Conservation (phyloP, 2,888 invertebrate species). For the Laspeyria flexula region DNA sequence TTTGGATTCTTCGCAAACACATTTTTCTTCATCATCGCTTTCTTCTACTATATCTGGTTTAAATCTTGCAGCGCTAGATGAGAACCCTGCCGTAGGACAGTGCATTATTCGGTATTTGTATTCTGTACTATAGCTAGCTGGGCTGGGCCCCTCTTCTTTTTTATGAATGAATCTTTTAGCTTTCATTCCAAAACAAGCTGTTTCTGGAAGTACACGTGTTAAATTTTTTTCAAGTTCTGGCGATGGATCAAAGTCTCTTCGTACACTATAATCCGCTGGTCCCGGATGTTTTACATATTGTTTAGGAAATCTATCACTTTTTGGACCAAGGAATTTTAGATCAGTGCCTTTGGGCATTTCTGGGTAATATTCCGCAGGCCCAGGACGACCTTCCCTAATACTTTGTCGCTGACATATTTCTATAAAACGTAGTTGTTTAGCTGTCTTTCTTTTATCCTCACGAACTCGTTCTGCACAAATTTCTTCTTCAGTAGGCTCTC, state of each 20-base stretch:
- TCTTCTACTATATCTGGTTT: constrained; percentile 44
- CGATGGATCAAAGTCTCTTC: constrained; percentile 65
- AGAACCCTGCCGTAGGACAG: constrained; percentile 63
- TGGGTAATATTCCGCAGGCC: constrained; percentile 67
- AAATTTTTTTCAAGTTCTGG: constrained; percentile 46
- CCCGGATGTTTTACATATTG: constrained; percentile 56
- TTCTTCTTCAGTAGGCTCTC: constrained; percentile 40
- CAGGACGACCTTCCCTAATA: constrained; percentile 61
- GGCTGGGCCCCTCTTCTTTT: constrained; percentile 62
- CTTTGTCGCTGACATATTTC: constrained; percentile 67
- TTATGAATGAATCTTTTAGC: constrained; percentile 59
- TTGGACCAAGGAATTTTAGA: constrained; percentile 57
- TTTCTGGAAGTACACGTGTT: constrained; percentile 56
- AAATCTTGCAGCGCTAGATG: constrained; percentile 62
- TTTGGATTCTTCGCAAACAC: constrained; percentile 11
- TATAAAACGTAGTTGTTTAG: constrained; percentile 69
- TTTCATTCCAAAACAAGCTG: constrained; percentile 66
- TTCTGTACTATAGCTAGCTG: constrained; percentile 59
- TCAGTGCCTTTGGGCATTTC: constrained; percentile 51
- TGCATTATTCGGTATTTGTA: constrained; percentile 49
- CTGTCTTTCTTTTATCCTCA: constrained; percentile 57
- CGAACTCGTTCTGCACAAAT: constrained; percentile 66
- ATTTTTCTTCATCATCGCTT: constrained; percentile 38
- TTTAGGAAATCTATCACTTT: constrained; percentile 56
- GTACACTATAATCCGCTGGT: constrained; percentile 63